Evolutionary conservation across 1,140 invertebrate genomes (phyloP), one percentile per base, ranked within the genome.

Genomic region (Drosophila chauvacae): DNA sequence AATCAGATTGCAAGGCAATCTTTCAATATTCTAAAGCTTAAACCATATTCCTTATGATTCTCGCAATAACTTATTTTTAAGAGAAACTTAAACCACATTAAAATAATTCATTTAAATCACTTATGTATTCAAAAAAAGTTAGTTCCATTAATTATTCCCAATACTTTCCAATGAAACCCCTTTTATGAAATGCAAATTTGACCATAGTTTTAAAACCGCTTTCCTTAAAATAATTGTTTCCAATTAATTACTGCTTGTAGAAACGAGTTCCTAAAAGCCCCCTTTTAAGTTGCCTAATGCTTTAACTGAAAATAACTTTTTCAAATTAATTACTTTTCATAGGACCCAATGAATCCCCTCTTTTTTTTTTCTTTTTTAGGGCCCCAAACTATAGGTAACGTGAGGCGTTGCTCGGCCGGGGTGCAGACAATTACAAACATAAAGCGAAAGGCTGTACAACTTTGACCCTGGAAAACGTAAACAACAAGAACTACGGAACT

Each of bases 381-480:
- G 2, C 42, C 41, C 44, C 37, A 16, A 60, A 59, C 55, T 33
- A 66, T 20, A 56, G 13, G 65, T 63, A 76, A 59, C 59, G 62
- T 51, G 79, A 60, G 78, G 75, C 82, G 70, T 30, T 68, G 74
- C 65, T 64, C 48, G 72, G 75, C 60, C 65, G 63, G 75, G 73
- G 68, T 66, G 39, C 84, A 80, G 88, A 88, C 84, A 87, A 90
- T 88, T 84, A 75, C 77, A 88, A 79, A 84, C 84, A 88, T 75
- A 78, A 71, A 84, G 84, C 77, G 81, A 80, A 77, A 82, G 78
- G 71, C 77, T 75, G 68, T 83, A 73, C 83, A 83, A 87, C 80
- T 86, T 87, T 86, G 79, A 86, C 76, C 76, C 82, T 87, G 70
- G 76, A 41, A 65, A 88, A 81, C 85, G 84, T 88, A 88, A 88